Evolutionary conservation across 2,888 invertebrate genomes (phyloP).

Genomic region (Elegia similella): DNA sequence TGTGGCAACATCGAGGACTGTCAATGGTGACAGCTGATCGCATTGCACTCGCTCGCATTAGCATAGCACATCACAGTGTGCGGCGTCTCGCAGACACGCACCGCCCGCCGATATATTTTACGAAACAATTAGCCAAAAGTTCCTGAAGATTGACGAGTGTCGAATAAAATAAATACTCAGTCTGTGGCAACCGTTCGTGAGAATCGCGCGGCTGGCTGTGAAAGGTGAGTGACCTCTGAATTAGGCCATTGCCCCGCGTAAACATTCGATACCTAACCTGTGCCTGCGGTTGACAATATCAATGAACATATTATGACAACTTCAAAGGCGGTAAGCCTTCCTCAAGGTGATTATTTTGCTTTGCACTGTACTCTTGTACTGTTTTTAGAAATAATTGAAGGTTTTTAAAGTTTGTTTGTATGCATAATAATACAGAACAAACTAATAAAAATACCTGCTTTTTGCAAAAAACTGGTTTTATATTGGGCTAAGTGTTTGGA

Average conservation of each 20-base stretch:
- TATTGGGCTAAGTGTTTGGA: no score
- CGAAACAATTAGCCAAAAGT: neutral
- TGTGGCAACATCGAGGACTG: slow-evolving; percentile 3
- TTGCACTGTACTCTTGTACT: no score
- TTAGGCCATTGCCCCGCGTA: slow-evolving; percentile 43
- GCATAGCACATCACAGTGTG: no score
- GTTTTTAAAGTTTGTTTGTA: no score
- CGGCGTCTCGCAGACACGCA: no score
- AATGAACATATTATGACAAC: neutral
- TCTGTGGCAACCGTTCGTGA: neutral
- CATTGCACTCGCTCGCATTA: no score
- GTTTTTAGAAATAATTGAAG: no score
- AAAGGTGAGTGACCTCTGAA: slow-evolving; percentile 56
- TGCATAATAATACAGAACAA: no score
- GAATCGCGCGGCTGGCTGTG: neutral
- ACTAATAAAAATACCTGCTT: no score
- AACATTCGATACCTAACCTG: slow-evolving; percentile 16
- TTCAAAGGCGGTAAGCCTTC: neutral
- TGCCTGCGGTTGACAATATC: neutral
- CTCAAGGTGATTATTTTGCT: neutral
- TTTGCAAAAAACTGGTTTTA: no score
- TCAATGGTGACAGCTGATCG: neutral
- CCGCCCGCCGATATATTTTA: neutral
- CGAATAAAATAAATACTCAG: neutral
- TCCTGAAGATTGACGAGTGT: neutral